Conservation (phyloP, 2,888 invertebrate genomes). For the Hyles lineata region DNA sequence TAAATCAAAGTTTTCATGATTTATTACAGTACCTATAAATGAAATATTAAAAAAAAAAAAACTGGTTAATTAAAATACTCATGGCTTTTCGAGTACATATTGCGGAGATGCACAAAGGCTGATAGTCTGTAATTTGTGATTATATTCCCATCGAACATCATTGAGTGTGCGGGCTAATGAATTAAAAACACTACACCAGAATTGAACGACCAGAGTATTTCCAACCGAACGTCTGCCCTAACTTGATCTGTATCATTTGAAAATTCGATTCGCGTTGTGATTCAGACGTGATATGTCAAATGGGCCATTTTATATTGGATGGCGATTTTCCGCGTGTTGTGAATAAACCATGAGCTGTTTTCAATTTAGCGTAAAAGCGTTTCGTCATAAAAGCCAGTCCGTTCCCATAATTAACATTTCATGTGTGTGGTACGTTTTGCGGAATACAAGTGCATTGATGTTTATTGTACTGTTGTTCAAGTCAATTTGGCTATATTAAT, state of each 20-base stretch:
- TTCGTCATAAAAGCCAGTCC: slow-evolving; percentile 74
- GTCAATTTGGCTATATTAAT: slow-evolving; percentile 12
- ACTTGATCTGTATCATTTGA: slow-evolving; percentile 48
- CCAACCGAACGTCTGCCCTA: slow-evolving; percentile 51
- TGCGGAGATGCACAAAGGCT: not conserved
- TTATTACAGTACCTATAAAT: too few relatives aligned
- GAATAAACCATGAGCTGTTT: slow-evolving; percentile 84
- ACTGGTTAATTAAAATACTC: not conserved
- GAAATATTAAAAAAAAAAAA: too few relatives aligned
- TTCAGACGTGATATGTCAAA: slow-evolving; percentile 53
- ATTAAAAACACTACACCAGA: slow-evolving; percentile 61
- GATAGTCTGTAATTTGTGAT: not conserved
- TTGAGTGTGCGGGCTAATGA: slow-evolving; percentile 48
- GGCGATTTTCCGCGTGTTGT: slow-evolving; percentile 63
- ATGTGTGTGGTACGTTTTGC: slow-evolving; percentile 58
- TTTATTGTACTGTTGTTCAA: slow-evolving; percentile 43
- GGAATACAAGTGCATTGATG: slow-evolving; percentile 49
- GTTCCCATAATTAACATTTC: slow-evolving; percentile 75
- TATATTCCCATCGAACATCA: slow-evolving; percentile 31
- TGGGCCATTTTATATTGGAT: slow-evolving; percentile 62
- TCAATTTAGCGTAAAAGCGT: slow-evolving; percentile 83
- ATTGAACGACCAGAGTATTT: slow-evolving; percentile 56
- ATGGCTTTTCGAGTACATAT: not conserved
- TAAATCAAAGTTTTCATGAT: too few relatives aligned
- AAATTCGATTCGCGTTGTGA: slow-evolving; percentile 39